Evolutionary conservation across 2,888 invertebrate genomes (phyloP).

Genomic region (Panorpa germanica): DNA sequence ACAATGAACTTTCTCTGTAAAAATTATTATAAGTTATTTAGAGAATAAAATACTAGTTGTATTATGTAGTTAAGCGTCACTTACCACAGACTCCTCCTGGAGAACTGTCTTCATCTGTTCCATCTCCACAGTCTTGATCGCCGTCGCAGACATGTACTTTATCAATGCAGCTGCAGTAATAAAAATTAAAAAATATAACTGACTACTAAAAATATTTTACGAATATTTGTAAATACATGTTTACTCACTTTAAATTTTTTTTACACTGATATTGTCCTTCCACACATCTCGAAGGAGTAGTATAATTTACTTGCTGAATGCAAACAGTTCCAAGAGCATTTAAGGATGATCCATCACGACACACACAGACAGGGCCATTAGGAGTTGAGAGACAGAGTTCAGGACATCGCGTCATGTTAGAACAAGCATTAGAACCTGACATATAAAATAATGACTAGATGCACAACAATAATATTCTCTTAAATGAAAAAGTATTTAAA

Average conservation of each 20-base stretch:
- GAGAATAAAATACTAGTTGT: background rate
- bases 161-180: too few species aligned
- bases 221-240: too few species aligned
- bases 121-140: slow-evolving; percentile 52
- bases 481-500: too few species aligned
- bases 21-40: slow-evolving; percentile 6
- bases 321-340: slow-evolving; percentile 25
- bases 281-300: slow-evolving; percentile 13
- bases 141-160: slow-evolving; percentile 54
- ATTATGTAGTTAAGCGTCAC: slow-evolving; percentile 14
- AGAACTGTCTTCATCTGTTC: slow-evolving; percentile 48
- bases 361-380: slow-evolving; percentile 32
- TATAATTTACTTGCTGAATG: slow-evolving; percentile 20
- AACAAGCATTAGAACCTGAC: slow-evolving; percentile 13
- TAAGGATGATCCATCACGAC: slow-evolving; percentile 37
- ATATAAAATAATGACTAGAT: slow-evolving; percentile 4
- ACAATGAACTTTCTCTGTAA: slow-evolving; percentile 29
- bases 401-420: slow-evolving; percentile 31
- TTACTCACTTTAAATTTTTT: slow-evolving; percentile 11
- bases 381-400: slow-evolving; percentile 52
- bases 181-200: too few species aligned
- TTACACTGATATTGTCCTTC: slow-evolving; percentile 15
- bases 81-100: slow-evolving; percentile 40
- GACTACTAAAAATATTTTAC: too few species aligned
- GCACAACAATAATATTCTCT: background rate